Percentiles rank a stretch among this genome's conserved stretches.
Evolutionary conservation across 2,888 invertebrate genomes (phyloP).

Genomic region (Dermolepida albohirtum): DNA sequence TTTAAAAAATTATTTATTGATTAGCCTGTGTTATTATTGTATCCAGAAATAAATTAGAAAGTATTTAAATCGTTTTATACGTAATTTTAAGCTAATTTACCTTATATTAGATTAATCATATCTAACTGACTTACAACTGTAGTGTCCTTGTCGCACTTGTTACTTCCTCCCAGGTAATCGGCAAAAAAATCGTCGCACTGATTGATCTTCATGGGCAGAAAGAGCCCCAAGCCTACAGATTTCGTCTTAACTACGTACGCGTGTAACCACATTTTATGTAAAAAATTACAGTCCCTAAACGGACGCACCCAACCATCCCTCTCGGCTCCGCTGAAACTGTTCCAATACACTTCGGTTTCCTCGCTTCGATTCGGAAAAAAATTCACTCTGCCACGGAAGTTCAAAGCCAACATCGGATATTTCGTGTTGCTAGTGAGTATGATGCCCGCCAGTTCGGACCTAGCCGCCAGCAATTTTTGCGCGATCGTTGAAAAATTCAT

Average conservation of each 20-base stretch:
- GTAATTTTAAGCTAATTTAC: no score
- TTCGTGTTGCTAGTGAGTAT: conserved; percentile 61
- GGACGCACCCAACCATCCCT: conserved; percentile 61
- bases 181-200: conserved; percentile 79
- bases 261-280: conserved; percentile 60
- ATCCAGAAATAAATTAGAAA: no score
- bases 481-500: conserved; percentile 56
- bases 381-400: conserved; percentile 55
- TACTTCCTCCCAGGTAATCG: conserved; percentile 76
- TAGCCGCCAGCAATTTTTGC: conserved; percentile 67
- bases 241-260: conserved; percentile 56
- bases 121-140: conserved; percentile 64
- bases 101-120: no score
- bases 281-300: conserved; percentile 62
- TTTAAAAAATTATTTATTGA: no score
- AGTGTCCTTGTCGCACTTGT: conserved; percentile 69
- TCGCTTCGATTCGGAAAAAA: conserved; percentile 62
- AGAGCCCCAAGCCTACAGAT: conserved; percentile 56
- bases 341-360: conserved; percentile 70
- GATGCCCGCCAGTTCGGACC: conserved; percentile 61
- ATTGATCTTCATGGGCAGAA: conserved; percentile 71
- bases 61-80: no score
- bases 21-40: no score
- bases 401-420: conserved; percentile 55
- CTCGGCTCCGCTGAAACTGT: conserved; percentile 65